phyloP scores from a whole-genome alignment of 2,113 vertebrate genomes.

The Pterocles gutturalis region DNA sequence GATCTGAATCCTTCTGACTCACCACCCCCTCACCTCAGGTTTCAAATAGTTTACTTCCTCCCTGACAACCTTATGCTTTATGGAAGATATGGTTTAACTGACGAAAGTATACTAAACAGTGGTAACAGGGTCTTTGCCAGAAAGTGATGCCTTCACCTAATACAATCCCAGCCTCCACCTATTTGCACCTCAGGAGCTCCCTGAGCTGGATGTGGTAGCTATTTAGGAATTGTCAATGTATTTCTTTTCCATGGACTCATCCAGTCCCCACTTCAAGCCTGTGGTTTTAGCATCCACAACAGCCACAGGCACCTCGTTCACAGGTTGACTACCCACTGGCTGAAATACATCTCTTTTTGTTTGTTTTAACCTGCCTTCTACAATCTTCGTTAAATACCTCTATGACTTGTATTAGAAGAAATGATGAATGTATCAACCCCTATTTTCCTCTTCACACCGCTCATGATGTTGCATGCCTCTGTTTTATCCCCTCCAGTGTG shows the following conservation, averaged over 20 bases:
- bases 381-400: neutral
- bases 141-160: neutral
- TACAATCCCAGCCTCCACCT: neutral
- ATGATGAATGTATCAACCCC: neutral
- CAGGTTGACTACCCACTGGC: neutral
- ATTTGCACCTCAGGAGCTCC: neutral
- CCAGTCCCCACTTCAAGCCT: neutral
- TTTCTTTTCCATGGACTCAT: neutral
- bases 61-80: neutral
- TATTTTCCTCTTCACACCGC: neutral
- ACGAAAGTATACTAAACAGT: neutral
- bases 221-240: neutral
- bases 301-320: neutral
- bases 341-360: neutral
- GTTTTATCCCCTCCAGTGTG: neutral
- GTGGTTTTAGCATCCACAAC: neutral
- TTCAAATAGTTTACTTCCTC: neutral
- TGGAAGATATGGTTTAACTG: neutral
- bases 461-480: neutral
- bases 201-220: neutral
- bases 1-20: neutral
- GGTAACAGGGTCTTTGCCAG: neutral
- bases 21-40: neutral
- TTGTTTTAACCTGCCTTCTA: neutral
- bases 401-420: neutral